These are phyloP conservation scores for Corythornis madagascariensis DNA, from an alignment of 2,113 vertebrate genomes.

Conservation along the genomic window DNA sequence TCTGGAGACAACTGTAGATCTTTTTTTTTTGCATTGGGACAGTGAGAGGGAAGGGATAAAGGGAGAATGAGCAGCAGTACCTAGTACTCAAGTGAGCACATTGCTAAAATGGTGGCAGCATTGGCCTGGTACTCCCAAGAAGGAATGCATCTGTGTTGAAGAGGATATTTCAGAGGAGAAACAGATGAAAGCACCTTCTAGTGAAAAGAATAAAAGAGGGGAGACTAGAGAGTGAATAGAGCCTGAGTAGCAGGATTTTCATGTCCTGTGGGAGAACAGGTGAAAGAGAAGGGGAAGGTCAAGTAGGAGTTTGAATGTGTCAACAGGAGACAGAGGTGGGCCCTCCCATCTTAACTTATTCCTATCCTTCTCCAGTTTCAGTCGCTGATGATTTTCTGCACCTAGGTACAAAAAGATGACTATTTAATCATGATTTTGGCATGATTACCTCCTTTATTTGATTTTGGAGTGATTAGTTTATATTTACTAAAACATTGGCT, in stretches of 20 bases:
- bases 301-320: neutral
- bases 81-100: neutral
- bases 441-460: neutral
- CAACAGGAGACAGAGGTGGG: neutral
- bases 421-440: neutral
- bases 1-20: neutral
- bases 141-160: fast-evolving
- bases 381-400: neutral
- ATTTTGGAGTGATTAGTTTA: neutral
- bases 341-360: neutral
- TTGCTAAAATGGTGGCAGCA: neutral
- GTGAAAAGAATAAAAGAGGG: neutral
- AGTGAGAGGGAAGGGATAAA: neutral
- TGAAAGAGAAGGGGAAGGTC: neutral
- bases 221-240: neutral
- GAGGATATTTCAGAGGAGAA: neutral
- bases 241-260: neutral
- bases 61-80: neutral
- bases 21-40: neutral
- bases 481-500: neutral
- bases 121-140: neutral
- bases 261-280: neutral
- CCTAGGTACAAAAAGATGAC: neutral
- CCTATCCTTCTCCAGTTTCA: neutral
- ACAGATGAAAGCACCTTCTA: neutral